These are phyloP conservation scores for Drosophila nr. fundita DNA, from an alignment of 2,888 invertebrate genomes.

Conservation along the genomic window DNA sequence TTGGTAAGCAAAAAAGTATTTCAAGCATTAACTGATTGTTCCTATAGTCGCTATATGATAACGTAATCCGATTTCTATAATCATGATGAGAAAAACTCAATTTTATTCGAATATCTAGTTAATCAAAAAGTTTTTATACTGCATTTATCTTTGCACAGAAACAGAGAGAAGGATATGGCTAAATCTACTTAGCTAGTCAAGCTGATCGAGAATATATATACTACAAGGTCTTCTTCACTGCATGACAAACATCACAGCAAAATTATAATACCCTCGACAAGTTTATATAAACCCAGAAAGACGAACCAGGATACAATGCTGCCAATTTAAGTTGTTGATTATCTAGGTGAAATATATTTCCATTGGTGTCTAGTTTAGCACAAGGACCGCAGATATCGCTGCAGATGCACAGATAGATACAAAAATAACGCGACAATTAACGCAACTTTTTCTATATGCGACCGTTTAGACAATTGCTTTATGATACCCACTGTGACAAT, in stretches of 20 bases:
- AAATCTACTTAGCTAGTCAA: background rate
- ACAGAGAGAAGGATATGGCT: background rate
- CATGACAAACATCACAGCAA: background rate
- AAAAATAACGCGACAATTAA: background rate
- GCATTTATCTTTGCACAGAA: no score
- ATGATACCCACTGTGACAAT: background rate
- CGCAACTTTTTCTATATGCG: background rate
- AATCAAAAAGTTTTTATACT: background rate
- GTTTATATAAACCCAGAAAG: background rate
- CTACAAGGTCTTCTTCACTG: background rate
- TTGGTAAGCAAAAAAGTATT: background rate
- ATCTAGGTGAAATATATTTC: background rate
- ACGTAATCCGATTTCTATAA: background rate
- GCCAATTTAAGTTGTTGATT: background rate
- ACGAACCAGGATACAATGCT: background rate
- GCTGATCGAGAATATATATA: background rate
- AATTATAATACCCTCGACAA: background rate
- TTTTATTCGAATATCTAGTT: background rate
- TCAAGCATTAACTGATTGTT: background rate
- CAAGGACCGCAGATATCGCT: background rate
- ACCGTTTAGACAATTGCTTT: background rate
- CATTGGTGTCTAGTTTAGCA: no score
- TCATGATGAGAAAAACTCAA: no score
- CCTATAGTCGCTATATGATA: background rate
- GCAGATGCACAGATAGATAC: background rate